Conservation (phyloP, 1,140 invertebrate species). For the Bombus difficillimus region DNA sequence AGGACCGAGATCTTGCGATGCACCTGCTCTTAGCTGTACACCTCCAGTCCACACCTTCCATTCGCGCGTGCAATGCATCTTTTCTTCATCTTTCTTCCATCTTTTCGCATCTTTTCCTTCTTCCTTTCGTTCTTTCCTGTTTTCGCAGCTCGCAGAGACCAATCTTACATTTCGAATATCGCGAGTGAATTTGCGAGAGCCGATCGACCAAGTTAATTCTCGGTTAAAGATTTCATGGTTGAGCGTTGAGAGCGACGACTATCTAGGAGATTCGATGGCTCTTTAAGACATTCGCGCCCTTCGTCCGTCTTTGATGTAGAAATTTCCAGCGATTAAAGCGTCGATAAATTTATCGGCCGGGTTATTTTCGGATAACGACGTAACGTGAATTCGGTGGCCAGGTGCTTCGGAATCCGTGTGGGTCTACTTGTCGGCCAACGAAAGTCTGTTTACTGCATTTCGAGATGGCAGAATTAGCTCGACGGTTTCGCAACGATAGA, state of each 20-base stretch:
- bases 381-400: background rate
- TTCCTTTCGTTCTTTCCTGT: slow-evolving; percentile 10
- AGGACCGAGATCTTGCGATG: slow-evolving; percentile 66
- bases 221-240: background rate
- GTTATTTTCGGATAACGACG: background rate
- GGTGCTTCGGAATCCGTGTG: background rate
- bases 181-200: background rate
- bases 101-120: background rate
- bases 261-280: background rate
- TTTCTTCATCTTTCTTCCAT: slow-evolving; percentile 4
- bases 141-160: background rate
- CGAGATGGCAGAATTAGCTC: background rate
- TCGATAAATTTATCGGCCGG: background rate
- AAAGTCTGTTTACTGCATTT: no score
- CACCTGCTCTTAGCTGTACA: slow-evolving; percentile 72
- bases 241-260: background rate
- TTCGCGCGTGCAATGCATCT: slow-evolving; percentile 65
- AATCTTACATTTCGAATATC: slow-evolving; percentile 4
- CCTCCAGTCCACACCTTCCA: slow-evolving; percentile 58
- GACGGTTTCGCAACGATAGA: no score
- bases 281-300: background rate
- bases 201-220: slow-evolving; percentile 2
- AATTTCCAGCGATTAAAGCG: slow-evolving; percentile 6
- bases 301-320: background rate
- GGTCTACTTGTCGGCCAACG: no score